Base-by-base conservation (phyloP, 2,888 invertebrate genomes). In the Lasiommata megera region DNA sequence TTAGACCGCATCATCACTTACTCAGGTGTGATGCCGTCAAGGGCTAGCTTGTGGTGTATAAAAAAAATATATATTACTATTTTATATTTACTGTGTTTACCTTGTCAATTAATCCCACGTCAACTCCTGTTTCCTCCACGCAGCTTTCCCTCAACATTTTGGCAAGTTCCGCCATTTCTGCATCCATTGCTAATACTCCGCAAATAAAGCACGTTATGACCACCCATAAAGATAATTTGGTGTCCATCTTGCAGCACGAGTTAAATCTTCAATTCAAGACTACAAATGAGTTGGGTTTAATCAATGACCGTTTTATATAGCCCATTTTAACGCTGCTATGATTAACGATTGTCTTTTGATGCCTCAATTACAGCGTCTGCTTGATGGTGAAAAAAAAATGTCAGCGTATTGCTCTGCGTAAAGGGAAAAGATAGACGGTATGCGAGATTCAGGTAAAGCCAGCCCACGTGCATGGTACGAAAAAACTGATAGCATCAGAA, bases 161-260 rank as follows among this genome's bases (percentile, higher is more conserved):
- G 16, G 82, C 84, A 54, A 89, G 68, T 64, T 89, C 89, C 1
- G 80, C 82, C 85, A 86, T 83, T 58, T 89, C 88, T 1, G 76
- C 79, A 65, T 88, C 87, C 71, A 88, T 62, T 23, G 66, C 66
- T 53, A 37, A 41, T 6, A 56, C 54, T 37, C 53, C 64, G 48
- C 54, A 62, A 51, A 67, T 31, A 12, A 60, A 40, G 17, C 46
- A 58, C 29, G 63, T 58, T 48, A 63, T 48, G 60, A 67, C 29
- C 54, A 61, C 38, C 31, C 61, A 48, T 29, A 64, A 14, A 40
- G 56, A 40, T 48, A 62, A 38, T n/a, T 37, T 31, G 5, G 23
- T 12, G 7, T 28, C 38, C 61, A 66, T 67, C 34, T 44, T 56
- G 14, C 31, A 16, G 1, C 14, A 16, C 14, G 9, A 34, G 16